These are phyloP conservation scores for Miniopterus natalensis DNA, from an alignment of 2,113 vertebrate species.

Conservation along the genomic window DNA sequence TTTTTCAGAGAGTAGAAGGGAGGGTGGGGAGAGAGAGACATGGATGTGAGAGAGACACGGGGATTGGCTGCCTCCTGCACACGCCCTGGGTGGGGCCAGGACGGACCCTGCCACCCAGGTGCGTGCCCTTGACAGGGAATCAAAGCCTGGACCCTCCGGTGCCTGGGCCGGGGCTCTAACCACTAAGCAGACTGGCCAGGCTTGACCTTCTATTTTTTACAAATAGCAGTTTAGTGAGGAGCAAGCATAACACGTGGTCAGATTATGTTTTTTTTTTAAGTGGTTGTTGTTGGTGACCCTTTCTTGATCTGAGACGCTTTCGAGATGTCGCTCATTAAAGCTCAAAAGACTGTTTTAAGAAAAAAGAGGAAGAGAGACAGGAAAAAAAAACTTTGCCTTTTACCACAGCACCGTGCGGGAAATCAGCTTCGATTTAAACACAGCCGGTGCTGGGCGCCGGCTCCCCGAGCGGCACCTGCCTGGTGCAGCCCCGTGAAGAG, in stretches of 20 bases:
- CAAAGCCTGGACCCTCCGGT: too few species aligned
- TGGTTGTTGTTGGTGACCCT: background rate
- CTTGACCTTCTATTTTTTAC: too few species aligned
- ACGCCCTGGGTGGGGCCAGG: too few species aligned
- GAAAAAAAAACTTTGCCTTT: background rate
- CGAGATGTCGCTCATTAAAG: background rate
- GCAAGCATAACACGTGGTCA: too few species aligned
- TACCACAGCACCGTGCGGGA: background rate
- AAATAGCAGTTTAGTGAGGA: background rate
- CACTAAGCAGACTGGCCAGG: too few species aligned
- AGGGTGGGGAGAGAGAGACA: too few species aligned
- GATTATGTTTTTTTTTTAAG: background rate
- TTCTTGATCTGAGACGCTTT: background rate
- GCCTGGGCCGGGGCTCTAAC: too few species aligned
- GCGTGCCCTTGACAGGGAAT: too few species aligned
- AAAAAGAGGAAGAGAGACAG: background rate
- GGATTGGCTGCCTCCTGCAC: too few species aligned
- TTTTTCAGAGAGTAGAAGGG: too few species aligned
- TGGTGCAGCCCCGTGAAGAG: background rate
- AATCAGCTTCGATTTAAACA: background rate
- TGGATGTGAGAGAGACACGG: background rate
- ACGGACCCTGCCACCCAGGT: too few species aligned
- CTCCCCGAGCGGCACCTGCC: background rate
- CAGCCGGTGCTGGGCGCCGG: accelerated
- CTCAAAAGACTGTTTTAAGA: background rate